Percentiles rank a stretch among this genome's conserved stretches.
Evolutionary conservation across 2,113 vertebrate species (phyloP).

Genomic region (Noturus placidus): DNA sequence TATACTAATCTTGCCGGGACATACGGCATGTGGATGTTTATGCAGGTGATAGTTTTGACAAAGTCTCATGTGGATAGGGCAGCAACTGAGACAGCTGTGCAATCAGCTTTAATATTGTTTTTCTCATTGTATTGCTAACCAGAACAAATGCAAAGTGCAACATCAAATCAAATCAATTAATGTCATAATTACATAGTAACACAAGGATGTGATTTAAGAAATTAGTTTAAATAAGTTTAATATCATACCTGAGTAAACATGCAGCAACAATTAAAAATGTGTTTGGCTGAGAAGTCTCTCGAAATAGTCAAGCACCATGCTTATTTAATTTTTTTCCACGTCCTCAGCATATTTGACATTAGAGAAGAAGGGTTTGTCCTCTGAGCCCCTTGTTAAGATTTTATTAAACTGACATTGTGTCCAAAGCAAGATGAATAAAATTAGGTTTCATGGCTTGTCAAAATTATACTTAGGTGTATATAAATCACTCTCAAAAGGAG

Average conservation of each 20-base stretch:
- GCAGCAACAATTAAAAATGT: slow-evolving; percentile 14
- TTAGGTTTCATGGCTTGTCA: neutral
- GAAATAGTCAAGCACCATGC: neutral
- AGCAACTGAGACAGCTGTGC: neutral
- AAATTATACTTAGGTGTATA: slow-evolving; percentile 9
- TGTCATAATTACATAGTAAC: neutral
- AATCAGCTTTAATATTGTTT: neutral
- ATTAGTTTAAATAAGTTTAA: neutral
- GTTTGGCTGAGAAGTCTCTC: neutral
- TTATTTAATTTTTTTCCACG: neutral
- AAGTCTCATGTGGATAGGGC: neutral
- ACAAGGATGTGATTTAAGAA: neutral
- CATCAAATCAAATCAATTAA: neutral
- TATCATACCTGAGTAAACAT: neutral
- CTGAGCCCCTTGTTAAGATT: slow-evolving; percentile 13
- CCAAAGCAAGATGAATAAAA: slow-evolving; percentile 3
- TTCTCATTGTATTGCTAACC: neutral
- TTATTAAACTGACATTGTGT: slow-evolving; percentile 36
- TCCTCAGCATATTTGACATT: slow-evolving; percentile 10
- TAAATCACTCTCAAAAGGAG: slow-evolving; percentile 16
- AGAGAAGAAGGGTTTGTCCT: slow-evolving; percentile 9
- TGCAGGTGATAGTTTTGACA: neutral
- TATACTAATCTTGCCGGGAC: neutral
- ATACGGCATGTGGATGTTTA: neutral
- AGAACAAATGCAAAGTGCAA: slow-evolving; percentile 1